phyloP scores from a whole-genome alignment of 2,113 vertebrate species.

The Aythya baeri region DNA sequence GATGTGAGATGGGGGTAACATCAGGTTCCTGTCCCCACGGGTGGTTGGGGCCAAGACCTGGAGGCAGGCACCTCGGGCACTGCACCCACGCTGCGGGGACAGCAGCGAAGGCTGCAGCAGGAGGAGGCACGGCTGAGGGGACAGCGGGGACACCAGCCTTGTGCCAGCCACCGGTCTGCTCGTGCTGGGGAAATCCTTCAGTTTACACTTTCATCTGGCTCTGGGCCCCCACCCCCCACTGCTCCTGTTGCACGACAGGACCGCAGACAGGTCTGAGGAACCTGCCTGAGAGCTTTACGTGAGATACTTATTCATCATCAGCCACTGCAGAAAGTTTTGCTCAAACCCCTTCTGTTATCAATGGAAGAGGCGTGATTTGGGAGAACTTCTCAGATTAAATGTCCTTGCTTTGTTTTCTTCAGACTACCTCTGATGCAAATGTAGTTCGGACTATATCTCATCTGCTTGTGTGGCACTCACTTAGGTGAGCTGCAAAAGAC shows the following conservation, averaged over 20 bases:
- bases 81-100: not conserved
- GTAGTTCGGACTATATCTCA: not conserved
- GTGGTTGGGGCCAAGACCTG: not conserved
- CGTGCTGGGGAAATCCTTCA: not conserved
- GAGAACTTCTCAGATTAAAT: not conserved
- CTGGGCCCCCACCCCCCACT: too few relatives aligned
- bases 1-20: not conserved
- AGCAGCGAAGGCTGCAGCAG: not conserved
- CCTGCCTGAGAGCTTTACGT: not conserved
- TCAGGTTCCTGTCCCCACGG: not conserved
- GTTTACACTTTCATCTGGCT: not conserved
- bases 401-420: not conserved
- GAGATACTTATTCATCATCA: not conserved
- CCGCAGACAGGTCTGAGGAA: not conserved
- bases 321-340: not conserved
- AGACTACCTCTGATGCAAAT: not conserved
- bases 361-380: not conserved
- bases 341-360: not conserved
- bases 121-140: not conserved
- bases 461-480: not conserved
- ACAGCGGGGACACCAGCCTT: not conserved
- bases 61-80: not conserved
- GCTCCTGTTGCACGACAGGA: not conserved
- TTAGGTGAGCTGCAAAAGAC: conserved; percentile 37
- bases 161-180: not conserved